These are phyloP conservation scores for Addax nasomaculatus DNA, from an alignment of 2,113 vertebrate genomes.

Conservation along the genomic window DNA sequence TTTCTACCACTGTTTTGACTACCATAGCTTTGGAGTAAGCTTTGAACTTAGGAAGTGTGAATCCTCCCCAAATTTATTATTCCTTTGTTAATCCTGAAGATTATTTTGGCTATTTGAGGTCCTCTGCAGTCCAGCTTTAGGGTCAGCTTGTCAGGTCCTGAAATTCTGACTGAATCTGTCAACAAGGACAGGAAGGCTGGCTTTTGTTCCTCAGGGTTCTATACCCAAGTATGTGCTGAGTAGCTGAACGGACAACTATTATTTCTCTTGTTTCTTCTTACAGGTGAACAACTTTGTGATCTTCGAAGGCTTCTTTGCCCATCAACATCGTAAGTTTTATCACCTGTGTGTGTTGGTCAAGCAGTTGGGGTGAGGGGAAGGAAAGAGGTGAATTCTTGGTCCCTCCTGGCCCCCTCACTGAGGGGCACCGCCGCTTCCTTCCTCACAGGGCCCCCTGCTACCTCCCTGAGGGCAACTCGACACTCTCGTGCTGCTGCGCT, in stretches of 20 bases:
- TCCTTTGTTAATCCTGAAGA: background rate
- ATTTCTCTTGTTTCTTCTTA: background rate
- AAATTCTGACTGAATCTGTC: background rate
- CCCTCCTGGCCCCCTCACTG: constrained; percentile 18
- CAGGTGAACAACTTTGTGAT: constrained; percentile 97
- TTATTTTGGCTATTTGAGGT: background rate
- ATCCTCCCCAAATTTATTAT: background rate
- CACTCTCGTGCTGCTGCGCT: constrained; percentile 36
- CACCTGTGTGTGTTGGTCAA: constrained; percentile 69
- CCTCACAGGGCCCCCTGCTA: constrained; percentile 69
- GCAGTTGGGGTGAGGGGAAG: constrained; percentile 64
- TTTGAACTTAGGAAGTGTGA: background rate
- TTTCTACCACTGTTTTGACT: background rate
- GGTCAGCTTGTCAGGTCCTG: background rate
- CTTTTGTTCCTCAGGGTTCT: background rate
- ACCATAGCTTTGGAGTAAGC: background rate
- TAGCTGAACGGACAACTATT: background rate
- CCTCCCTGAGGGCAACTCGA: constrained; percentile 65
- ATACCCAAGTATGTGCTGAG: background rate
- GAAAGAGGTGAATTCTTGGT: constrained; percentile 17
- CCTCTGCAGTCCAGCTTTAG: background rate
- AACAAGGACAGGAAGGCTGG: background rate
- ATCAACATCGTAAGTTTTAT: constrained; percentile 84
- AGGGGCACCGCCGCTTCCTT: constrained; percentile 72
- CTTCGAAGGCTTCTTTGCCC: constrained; percentile 90